phyloP scores from a whole-genome alignment of 2,797 vertebrate genomes.

The Myiotriccus ornatus region DNA sequence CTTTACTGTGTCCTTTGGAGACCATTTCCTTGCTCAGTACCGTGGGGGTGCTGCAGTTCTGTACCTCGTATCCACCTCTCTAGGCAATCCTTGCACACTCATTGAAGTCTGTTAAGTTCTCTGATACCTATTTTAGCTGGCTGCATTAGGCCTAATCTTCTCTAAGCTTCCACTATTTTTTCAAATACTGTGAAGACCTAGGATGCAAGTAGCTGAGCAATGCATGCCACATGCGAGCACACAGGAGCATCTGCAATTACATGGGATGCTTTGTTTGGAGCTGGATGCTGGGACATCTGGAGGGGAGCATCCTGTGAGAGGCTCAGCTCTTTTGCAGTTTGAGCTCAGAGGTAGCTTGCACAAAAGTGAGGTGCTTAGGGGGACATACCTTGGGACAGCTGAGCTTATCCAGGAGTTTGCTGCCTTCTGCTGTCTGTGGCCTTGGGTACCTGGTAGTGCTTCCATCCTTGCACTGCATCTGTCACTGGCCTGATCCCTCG shows the following conservation, averaged over 20 bases:
- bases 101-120: background rate
- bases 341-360: background rate
- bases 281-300: background rate
- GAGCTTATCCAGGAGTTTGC: background rate
- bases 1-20: background rate
- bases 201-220: background rate
- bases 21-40: background rate
- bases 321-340: background rate
- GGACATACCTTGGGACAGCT: background rate
- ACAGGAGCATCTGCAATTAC: background rate
- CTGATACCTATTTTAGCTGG: background rate
- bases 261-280: background rate
- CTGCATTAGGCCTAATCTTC: background rate
- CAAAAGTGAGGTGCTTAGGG: background rate
- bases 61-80: background rate
- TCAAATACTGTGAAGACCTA: background rate
- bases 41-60: background rate
- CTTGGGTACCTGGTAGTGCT: background rate
- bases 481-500: background rate
- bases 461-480: background rate
- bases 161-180: background rate
- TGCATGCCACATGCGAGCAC: fast-evolving
- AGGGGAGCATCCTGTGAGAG: background rate
- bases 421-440: background rate
- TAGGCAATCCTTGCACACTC: background rate